Conservation (phyloP, 64 coral and sea anemone genomes). For the Pocillopora verrucosa region DNA sequence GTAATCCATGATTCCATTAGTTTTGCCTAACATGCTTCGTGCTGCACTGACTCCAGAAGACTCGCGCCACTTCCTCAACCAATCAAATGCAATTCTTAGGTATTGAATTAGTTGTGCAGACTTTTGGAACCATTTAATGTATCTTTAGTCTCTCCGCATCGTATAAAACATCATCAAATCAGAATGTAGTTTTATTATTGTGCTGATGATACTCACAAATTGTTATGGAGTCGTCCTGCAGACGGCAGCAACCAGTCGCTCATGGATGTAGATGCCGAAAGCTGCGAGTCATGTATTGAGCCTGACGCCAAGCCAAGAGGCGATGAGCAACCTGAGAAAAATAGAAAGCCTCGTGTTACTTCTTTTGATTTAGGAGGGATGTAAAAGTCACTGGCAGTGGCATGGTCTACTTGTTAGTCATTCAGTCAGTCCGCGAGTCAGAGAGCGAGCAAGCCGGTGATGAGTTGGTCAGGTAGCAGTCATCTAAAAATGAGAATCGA, state of each 20-base stretch:
- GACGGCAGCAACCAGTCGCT: slow-evolving; percentile 2
- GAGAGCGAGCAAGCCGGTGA: background rate
- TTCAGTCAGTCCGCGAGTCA: background rate
- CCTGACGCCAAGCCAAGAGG: slow-evolving; percentile 48
- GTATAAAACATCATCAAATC: no score
- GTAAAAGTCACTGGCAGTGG: background rate
- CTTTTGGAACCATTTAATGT: no score
- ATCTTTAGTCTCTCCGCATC: no score
- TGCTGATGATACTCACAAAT: background rate
- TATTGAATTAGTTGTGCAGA: no score
- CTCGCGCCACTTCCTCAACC: no score
- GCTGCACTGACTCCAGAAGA: no score
- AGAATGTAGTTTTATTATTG: background rate
- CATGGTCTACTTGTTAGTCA: background rate
- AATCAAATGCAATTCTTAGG: no score
- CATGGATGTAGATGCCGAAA: slow-evolving; percentile 35
- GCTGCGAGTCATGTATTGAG: slow-evolving; percentile 37
- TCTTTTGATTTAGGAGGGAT: background rate
- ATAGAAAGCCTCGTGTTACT: background rate
- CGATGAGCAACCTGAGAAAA: slow-evolving; percentile 11
- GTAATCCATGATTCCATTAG: no score
- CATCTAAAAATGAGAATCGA: no score
- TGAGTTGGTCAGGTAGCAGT: background rate
- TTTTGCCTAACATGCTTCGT: no score
- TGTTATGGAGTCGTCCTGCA: slow-evolving; percentile 54